Conservation (phyloP, 2,888 invertebrate species). For the Deilephila porcellus region DNA sequence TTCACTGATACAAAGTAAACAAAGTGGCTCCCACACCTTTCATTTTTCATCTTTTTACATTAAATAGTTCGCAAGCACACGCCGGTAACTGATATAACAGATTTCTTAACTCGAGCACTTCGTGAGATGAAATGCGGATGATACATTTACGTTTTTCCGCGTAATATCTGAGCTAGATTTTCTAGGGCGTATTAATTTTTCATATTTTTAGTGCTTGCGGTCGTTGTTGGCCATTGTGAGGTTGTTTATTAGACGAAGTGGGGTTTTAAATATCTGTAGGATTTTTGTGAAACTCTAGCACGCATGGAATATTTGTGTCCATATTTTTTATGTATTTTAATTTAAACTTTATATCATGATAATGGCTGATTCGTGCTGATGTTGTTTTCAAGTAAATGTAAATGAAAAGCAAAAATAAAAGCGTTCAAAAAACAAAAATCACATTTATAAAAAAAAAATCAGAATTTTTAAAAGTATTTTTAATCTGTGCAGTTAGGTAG, state of each 20-base stretch:
- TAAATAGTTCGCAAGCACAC: constrained; percentile 1
- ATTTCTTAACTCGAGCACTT: constrained; percentile 15
- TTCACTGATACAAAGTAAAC: neutral
- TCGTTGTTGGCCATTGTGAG: neutral
- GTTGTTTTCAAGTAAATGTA: too few species aligned
- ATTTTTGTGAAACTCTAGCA: neutral
- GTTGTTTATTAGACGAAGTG: neutral
- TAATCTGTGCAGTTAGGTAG: too few species aligned
- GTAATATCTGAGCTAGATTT: constrained; percentile 10
- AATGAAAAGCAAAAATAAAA: too few species aligned
- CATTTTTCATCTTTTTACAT: neutral
- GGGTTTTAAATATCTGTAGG: neutral
- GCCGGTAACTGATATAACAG: neutral
- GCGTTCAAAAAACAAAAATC: too few species aligned
- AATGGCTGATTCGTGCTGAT: too few species aligned
- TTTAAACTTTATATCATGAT: too few species aligned
- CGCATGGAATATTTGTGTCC: too few species aligned
- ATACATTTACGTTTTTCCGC: constrained; percentile 9
- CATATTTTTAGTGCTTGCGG: constrained; percentile 12
- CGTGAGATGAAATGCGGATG: constrained; percentile 14
- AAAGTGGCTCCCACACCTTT: neutral
- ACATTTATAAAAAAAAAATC: too few species aligned
- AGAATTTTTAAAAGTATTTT: too few species aligned
- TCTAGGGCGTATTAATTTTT: constrained; percentile 14
- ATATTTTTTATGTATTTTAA: too few species aligned